phyloP scores from a whole-genome alignment of 2,113 vertebrate genomes.

The Centropus bengalensis region DNA sequence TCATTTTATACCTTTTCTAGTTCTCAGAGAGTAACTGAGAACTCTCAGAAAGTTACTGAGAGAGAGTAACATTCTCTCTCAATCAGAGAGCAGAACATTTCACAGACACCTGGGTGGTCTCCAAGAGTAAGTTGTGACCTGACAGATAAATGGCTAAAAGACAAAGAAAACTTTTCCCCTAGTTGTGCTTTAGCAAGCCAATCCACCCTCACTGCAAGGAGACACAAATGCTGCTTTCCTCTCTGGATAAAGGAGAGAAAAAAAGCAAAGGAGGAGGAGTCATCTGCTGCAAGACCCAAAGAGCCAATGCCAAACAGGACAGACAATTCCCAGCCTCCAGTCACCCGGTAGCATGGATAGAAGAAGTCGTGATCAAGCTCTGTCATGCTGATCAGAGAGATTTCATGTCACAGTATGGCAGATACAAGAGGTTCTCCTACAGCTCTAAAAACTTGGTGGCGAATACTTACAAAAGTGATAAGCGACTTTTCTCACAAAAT shows the following conservation, averaged over 20 bases:
- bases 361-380: neutral
- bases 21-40: neutral
- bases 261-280: neutral
- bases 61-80: too few relatives aligned
- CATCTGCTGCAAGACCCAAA: neutral
- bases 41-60: too few relatives aligned
- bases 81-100: neutral
- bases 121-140: neutral
- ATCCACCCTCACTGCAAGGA: neutral
- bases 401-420: neutral
- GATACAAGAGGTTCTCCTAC: neutral
- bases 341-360: neutral
- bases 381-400: neutral
- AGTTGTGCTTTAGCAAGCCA: neutral
- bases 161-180: neutral
- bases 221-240: neutral
- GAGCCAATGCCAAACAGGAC: neutral
- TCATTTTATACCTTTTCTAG: neutral
- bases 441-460: neutral
- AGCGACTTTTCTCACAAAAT: neutral
- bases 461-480: neutral
- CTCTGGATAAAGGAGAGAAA: neutral
- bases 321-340: neutral
- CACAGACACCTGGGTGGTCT: neutral
- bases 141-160: neutral